These are phyloP conservation scores for Coracopsis vasa DNA, from an alignment of 2,113 vertebrate genomes.

Conservation along the genomic window DNA sequence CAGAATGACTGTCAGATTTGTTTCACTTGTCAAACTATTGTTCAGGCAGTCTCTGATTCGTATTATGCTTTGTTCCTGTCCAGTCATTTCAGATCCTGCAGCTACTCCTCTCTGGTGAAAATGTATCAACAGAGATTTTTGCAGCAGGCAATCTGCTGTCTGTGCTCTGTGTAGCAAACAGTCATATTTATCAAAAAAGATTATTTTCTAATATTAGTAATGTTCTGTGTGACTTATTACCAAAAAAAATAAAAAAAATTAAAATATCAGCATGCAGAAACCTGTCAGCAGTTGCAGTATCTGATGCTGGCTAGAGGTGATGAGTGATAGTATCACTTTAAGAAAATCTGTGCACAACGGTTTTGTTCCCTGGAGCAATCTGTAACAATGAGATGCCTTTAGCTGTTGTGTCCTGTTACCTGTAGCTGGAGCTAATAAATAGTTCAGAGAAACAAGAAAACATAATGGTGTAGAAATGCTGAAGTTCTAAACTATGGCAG, in stretches of 20 bases:
- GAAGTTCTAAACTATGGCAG: neutral
- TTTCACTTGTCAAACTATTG: slow-evolving; percentile 17
- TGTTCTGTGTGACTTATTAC: neutral
- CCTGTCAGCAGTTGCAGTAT: neutral
- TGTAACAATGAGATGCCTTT: neutral
- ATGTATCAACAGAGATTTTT: neutral
- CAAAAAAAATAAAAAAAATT: neutral
- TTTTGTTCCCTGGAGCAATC: neutral
- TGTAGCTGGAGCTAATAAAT: neutral
- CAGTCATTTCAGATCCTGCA: neutral
- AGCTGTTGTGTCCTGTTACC: neutral
- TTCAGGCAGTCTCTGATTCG: neutral
- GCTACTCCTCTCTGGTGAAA: neutral
- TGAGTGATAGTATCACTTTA: neutral
- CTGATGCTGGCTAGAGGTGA: neutral
- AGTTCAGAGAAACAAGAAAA: neutral
- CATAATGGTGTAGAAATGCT: neutral
- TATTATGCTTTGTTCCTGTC: neutral
- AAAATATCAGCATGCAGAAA: neutral
- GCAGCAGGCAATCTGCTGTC: neutral
- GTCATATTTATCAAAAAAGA: neutral
- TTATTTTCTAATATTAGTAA: neutral
- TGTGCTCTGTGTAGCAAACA: neutral
- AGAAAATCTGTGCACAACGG: neutral
- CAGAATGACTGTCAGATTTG: neutral